A percentile compares a stretch with the other conserved stretches of the same genome.
phyloP scores from a whole-genome alignment of 2,888 invertebrate species.

The Eupithecia vulgata region DNA sequence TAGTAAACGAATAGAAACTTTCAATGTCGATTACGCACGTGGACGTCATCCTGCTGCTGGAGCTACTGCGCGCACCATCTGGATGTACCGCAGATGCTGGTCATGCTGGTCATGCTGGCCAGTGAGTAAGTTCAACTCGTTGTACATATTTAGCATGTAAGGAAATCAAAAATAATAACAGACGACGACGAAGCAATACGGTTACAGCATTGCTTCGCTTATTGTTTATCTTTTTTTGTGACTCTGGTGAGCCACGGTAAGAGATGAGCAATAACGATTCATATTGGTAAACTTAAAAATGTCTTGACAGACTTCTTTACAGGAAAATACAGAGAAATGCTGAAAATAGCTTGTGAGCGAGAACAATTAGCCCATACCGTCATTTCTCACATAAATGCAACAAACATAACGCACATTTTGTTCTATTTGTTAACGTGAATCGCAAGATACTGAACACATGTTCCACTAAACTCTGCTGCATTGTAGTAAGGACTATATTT shows the following conservation, averaged over 20 bases:
- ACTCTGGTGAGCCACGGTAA: neutral
- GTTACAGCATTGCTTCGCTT: too few relatives aligned
- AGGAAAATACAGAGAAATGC: neutral
- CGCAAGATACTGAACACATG: neutral
- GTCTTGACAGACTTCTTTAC: neutral
- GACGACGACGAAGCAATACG: neutral
- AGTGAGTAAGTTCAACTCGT: neutral
- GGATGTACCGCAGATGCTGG: neutral
- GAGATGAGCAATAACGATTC: neutral
- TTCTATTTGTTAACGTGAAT: constrained; percentile 11
- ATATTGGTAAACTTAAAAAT: neutral
- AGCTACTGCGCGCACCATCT: neutral
- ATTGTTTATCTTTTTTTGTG: too few relatives aligned
- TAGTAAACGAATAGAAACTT: neutral
- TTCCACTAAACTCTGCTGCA: constrained; percentile 5
- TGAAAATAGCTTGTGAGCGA: neutral
- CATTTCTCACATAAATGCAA: constrained; percentile 12
- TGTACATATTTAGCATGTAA: too few relatives aligned
- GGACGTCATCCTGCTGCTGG: neutral
- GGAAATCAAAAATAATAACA: neutral
- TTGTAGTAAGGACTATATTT: constrained; percentile 8
- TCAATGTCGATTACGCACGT: neutral
- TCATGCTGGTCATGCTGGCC: neutral
- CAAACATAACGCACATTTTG: constrained; percentile 1
- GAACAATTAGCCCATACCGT: neutral